Conservation (phyloP, 2,888 invertebrate species). For the Cephalotes varians region DNA sequence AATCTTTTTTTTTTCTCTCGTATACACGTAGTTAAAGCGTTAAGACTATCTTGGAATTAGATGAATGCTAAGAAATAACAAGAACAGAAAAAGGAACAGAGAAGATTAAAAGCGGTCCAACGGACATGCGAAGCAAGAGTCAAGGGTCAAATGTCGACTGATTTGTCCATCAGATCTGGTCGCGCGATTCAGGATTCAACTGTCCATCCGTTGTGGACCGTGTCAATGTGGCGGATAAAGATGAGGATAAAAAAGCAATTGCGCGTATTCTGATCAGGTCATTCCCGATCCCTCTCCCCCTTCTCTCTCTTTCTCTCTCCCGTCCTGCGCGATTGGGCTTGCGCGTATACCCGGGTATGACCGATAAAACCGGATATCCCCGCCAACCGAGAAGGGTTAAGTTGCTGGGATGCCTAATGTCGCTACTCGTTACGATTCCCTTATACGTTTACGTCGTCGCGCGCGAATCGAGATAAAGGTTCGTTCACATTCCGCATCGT, state of each 20-base stretch:
- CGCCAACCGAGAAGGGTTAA: constrained; percentile 52
- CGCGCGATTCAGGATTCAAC: constrained; percentile 46
- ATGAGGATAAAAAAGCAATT: constrained; percentile 60
- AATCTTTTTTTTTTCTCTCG: background rate
- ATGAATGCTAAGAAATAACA: background rate
- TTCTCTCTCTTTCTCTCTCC: background rate
- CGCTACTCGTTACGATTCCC: constrained; percentile 79
- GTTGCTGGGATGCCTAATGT: constrained; percentile 72
- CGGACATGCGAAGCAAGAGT: background rate
- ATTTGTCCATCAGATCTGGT: constrained; percentile 25
- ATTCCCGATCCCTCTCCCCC: constrained; percentile 32
- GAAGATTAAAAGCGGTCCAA: background rate
- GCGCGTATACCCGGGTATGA: constrained; percentile 64
- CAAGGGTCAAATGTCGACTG: background rate
- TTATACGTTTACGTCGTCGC: constrained; percentile 71
- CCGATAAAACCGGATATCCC: constrained; percentile 75
- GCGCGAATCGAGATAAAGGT: constrained; percentile 71
- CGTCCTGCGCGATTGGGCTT: constrained; percentile 62
- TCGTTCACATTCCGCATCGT: constrained; percentile 69
- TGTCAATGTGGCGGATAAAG: constrained; percentile 27
- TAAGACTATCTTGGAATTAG: background rate
- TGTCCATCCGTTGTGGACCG: background rate
- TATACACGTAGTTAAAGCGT: background rate
- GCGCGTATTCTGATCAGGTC: constrained; percentile 62
- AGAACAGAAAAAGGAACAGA: background rate